These are phyloP conservation scores for Pionites leucogaster DNA, from an alignment of 2,113 vertebrate genomes.

Conservation along the genomic window DNA sequence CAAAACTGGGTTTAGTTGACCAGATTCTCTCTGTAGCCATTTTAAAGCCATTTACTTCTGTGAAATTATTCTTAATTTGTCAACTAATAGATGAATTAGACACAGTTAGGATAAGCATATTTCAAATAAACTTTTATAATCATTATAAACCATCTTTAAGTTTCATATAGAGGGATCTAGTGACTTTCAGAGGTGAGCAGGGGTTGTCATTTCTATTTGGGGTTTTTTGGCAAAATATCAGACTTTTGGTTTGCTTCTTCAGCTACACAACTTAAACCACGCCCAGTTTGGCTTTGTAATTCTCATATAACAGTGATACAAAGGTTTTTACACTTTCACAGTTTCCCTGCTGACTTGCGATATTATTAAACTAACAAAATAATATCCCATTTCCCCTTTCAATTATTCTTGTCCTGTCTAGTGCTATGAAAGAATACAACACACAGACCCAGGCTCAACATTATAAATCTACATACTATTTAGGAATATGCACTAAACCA, in stretches of 20 bases:
- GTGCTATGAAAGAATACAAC: background rate
- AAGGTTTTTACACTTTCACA: background rate
- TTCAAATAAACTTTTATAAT: background rate
- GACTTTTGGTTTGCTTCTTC: background rate
- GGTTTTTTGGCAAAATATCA: background rate
- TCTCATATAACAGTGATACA: background rate
- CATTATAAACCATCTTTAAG: background rate
- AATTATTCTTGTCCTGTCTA: background rate
- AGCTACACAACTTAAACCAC: background rate
- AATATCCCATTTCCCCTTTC: background rate
- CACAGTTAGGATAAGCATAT: background rate
- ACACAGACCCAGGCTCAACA: background rate
- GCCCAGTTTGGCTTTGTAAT: background rate
- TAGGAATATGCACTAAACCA: background rate
- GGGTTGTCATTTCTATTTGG: background rate
- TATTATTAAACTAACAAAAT: background rate
- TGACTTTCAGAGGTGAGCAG: background rate
- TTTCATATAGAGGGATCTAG: background rate
- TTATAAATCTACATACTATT: background rate
- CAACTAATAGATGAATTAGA: background rate
- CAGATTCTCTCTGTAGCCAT: background rate
- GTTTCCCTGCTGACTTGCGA: background rate
- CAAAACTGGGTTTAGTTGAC: background rate
- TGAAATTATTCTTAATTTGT: background rate
- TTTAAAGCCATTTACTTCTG: background rate